phyloP scores from a whole-genome alignment of 2,888 invertebrate genomes.

The Apamea anceps region DNA sequence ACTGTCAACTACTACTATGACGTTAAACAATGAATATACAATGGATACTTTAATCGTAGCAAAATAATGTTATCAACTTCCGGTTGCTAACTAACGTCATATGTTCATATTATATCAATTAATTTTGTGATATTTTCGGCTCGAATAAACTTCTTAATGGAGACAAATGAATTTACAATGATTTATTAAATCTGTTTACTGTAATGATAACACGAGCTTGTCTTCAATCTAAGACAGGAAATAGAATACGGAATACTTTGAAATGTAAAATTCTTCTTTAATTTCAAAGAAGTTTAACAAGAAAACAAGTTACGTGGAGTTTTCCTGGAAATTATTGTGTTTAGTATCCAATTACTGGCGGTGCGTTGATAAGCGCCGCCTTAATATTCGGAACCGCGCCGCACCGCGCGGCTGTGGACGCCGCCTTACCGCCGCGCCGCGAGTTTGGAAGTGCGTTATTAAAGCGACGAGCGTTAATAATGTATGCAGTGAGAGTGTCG shows the following conservation, averaged over 20 bases:
- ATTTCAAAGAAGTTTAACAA: slow-evolving; percentile 32
- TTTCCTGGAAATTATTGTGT: slow-evolving; percentile 31
- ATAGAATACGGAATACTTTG: slow-evolving; percentile 19
- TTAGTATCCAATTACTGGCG: slow-evolving; percentile 20
- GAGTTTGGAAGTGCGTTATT: slow-evolving; percentile 15
- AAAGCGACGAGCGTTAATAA: slow-evolving; percentile 36
- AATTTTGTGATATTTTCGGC: neutral
- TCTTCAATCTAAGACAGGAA: slow-evolving; percentile 10
- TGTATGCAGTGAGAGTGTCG: slow-evolving; percentile 25
- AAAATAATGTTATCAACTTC: neutral
- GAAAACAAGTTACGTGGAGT: slow-evolving; percentile 31
- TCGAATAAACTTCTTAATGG: neutral
- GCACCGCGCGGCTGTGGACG: neutral
- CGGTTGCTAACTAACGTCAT: too few relatives aligned
- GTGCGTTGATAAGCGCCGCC: slow-evolving; percentile 16
- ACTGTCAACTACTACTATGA: neutral
- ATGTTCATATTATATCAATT: neutral
- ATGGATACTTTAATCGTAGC: too few relatives aligned
- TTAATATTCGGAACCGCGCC: slow-evolving; percentile 24
- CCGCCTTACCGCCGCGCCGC: neutral
- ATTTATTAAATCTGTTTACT: neutral
- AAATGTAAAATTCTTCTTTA: slow-evolving; percentile 18
- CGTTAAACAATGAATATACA: neutral
- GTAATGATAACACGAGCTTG: neutral
- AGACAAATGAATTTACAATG: neutral